Conservation (phyloP, 2,797 vertebrate genomes). For the Molothrus ater region DNA sequence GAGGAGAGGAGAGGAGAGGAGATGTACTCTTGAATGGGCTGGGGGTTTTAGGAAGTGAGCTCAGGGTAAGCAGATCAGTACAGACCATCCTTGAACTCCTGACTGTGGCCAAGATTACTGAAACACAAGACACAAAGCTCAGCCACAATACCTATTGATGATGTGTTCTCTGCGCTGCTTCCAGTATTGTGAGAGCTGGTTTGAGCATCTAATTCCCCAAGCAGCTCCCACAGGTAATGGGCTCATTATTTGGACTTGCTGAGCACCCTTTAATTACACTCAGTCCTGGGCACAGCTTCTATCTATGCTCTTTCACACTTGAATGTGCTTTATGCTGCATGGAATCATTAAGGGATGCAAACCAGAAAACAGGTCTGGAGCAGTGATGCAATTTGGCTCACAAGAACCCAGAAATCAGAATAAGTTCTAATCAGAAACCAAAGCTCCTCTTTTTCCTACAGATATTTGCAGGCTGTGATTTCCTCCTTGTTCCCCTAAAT, state of each 20-base stretch:
- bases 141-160: background rate
- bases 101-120: background rate
- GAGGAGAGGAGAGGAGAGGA: background rate
- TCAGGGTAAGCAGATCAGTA: background rate
- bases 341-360: background rate
- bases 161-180: background rate
- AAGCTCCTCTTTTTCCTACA: background rate
- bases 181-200: background rate
- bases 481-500: background rate
- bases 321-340: background rate
- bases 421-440: background rate
- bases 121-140: background rate
- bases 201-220: background rate
- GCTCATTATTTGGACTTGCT: background rate
- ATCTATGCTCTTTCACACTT: background rate
- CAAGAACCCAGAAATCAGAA: background rate
- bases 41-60: background rate
- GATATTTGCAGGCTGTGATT: background rate
- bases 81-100: background rate
- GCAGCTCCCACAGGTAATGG: background rate
- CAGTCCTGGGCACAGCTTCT: background rate
- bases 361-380: background rate
- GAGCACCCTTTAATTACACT: slow-evolving; percentile 25
- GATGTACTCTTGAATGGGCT: background rate
- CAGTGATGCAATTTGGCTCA: background rate